Evolutionary conservation across 2,797 vertebrate species (phyloP).

Genomic region (Pygocentrus nattereri): DNA sequence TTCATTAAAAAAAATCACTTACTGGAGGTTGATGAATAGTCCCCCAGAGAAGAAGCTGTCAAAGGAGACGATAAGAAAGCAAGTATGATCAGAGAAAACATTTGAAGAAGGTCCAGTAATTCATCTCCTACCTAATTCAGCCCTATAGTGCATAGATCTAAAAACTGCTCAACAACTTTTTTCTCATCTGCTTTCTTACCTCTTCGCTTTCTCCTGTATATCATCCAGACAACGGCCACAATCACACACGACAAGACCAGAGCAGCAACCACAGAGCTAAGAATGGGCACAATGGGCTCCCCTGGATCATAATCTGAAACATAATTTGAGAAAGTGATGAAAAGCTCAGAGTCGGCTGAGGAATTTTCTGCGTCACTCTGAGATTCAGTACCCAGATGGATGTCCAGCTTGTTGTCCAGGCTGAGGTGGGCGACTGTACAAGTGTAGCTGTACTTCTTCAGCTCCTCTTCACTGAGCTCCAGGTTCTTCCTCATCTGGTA

Average conservation of each 20-base stretch:
- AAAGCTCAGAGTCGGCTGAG: neutral
- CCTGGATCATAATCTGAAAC: neutral
- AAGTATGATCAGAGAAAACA: neutral
- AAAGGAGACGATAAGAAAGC: neutral
- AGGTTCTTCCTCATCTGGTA: too few species aligned
- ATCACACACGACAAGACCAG: neutral
- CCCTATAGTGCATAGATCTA: too few species aligned
- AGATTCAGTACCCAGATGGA: neutral
- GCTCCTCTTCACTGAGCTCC: slow-evolving; percentile 39
- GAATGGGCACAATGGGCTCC: neutral
- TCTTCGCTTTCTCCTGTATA: neutral
- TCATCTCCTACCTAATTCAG: too few species aligned
- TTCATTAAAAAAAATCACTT: too few species aligned
- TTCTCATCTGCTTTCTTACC: neutral
- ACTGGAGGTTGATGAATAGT: too few species aligned
- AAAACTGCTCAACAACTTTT: too few species aligned
- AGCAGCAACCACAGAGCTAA: neutral
- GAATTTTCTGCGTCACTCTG: neutral
- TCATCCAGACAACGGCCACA: neutral
- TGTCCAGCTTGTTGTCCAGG: slow-evolving; percentile 29
- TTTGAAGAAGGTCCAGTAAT: too few species aligned
- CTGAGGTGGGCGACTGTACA: slow-evolving; percentile 28
- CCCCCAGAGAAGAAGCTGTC: neutral
- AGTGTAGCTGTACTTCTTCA: neutral
- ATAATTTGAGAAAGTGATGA: neutral